Evolutionary conservation across 2,888 invertebrate species (phyloP), one percentile per base, ranked within the genome.

Genomic region (Sceliomorpha sp.): DNA sequence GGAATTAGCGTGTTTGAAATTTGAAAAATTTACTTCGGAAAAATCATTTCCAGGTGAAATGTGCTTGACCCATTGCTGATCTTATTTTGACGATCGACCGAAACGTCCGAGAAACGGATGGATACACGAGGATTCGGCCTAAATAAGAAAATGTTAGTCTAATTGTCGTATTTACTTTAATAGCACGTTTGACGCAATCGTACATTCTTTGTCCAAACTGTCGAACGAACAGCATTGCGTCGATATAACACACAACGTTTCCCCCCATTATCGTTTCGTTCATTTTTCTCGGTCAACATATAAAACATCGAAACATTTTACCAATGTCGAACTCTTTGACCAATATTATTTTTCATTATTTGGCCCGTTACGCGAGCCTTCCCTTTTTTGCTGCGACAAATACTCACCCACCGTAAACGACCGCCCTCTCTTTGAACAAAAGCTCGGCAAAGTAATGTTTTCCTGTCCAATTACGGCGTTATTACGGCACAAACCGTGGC

Each of bases 401-500:
- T 31, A 32, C 14, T 14, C 37, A n/a, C 8, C 14, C 45, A 8
- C 17, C 17, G 7, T 15, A 17, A 26, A 39, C 48, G 48, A 40
- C 39, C 39, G 34, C 47, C 32, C 24, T 12, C 29, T 14, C 34
- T 59, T 37, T 50, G 59, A 63, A 74, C 69, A 66, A 70, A 71
- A 68, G 58, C 56, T 37, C 48, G 17, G 29, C 39, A 51, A 73
- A 75, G 69, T 75, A 74, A 77, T 76, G 75, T 75, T 74, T 76
- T 74, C 67, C 69, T 62, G 72, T 73, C 70, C 79, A 79, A 77
- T 77, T 77, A 77, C 72, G 70, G 47, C 69, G 74, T 76, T 76
- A 79, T 77, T 76, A 72, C 72, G 66, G 62, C 58, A 29, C 62
- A 59, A 64, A 51, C 51, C 44, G 70, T 20, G 62, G 13, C 31